A percentile compares a stretch with the other conserved stretches of the same genome.
Evolutionary conservation across 2,113 vertebrate genomes (phyloP).

Genomic region (Pachypanchax playfairii): DNA sequence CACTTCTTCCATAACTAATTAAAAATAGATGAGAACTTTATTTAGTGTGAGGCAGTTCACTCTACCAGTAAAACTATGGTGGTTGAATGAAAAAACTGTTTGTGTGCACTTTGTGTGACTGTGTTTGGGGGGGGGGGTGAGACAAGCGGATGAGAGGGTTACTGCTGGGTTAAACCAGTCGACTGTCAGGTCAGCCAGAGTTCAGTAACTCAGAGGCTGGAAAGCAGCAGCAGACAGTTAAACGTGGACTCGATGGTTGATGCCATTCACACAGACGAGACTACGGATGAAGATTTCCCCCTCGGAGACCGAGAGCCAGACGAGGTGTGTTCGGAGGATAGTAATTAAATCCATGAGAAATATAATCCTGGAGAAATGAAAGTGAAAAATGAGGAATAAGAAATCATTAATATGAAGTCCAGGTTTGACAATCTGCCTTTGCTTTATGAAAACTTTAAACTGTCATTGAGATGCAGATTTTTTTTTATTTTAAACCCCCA

Average conservation of each 20-base stretch:
- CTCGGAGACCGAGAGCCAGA: conserved; percentile 30
- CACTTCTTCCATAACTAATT: conserved; percentile 37
- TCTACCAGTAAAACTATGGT: conserved; percentile 32
- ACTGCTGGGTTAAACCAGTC: conserved; percentile 63
- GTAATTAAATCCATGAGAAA: conserved; percentile 53
- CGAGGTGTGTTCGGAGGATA: conserved; percentile 23
- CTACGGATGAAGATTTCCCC: conserved; percentile 36
- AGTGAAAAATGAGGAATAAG: conserved; percentile 37
- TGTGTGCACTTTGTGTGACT: conserved; percentile 15
- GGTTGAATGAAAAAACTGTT: conserved; percentile 35
- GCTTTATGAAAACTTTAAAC: conserved; percentile 19
- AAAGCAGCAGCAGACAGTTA: conserved; percentile 27
- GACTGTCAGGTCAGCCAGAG: conserved; percentile 66
- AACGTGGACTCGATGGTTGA: conserved; percentile 28
- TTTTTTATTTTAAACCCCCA: no score
- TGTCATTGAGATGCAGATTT: no score
- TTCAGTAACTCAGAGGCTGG: conserved; percentile 49
- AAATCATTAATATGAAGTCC: conserved; percentile 35
- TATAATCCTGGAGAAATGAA: conserved; percentile 62
- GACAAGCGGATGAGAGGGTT: conserved; percentile 56
- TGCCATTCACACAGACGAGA: conserved; percentile 46
- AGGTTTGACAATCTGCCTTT: conserved; percentile 24
- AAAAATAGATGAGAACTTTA: conserved; percentile 71
- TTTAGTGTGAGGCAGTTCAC: conserved; percentile 44
- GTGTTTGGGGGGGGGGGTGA: conserved; percentile 38